These are phyloP conservation scores for Lasioglossum lativentre DNA, from an alignment of 2,888 invertebrate species.

Conservation along the genomic window DNA sequence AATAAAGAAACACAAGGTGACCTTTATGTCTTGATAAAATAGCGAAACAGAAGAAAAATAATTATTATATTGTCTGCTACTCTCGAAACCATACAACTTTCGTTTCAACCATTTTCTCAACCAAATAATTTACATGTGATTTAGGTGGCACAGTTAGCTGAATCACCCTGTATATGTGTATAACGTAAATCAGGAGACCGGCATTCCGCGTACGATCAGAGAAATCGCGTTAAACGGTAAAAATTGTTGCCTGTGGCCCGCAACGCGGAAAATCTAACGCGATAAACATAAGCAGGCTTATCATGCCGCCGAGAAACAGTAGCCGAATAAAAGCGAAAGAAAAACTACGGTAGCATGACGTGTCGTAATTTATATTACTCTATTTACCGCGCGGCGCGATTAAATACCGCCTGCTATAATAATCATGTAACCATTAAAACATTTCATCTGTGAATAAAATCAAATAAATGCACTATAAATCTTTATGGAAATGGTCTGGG, in stretches of 20 bases:
- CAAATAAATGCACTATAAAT: not conserved
- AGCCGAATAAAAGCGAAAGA: not conserved
- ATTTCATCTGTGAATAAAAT: not conserved
- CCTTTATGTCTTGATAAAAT: no score
- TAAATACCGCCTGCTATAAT: not conserved
- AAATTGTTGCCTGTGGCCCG: not conserved
- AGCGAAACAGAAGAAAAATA: no score
- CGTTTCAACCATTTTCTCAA: not conserved
- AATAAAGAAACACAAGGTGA: no score
- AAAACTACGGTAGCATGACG: not conserved
- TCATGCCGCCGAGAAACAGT: not conserved
- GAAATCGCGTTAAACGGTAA: slow-evolving; percentile 40
- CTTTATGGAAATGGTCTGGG: not conserved
- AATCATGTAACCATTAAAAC: not conserved
- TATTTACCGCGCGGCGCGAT: not conserved
- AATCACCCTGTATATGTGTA: not conserved
- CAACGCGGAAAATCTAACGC: slow-evolving; percentile 3
- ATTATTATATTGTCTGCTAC: not conserved
- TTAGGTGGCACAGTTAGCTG: not conserved
- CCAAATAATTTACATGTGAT: not conserved
- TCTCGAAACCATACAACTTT: not conserved
- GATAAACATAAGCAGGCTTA: not conserved
- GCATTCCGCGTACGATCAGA: not conserved
- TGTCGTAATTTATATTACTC: not conserved
- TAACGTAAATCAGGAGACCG: slow-evolving; percentile 18